Evolutionary conservation across 1,140 invertebrate species (phyloP), one percentile per base, ranked within the genome.

Genomic region (Cydia strobilella): DNA sequence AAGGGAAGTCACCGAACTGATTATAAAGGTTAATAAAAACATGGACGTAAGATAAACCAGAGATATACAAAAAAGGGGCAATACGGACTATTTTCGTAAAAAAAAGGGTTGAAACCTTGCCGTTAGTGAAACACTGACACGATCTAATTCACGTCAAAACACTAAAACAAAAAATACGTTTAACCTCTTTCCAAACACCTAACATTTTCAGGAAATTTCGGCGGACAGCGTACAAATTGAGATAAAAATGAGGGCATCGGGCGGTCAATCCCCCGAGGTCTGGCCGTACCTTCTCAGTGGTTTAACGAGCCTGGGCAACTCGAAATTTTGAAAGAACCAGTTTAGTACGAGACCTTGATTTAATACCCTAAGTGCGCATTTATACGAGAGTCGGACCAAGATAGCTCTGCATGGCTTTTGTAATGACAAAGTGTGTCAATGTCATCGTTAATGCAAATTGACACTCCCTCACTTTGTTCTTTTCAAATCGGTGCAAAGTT

Each of bases 231-330:
- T 85, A 84, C 83, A 85, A 87, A 89, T 88, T 86, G 84, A 78
- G 82, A 85, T 87, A 84, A 85, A 88, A 87, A 84, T 80, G 81
- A 77, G 82, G 81, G 83, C 81, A 80, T 80, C 77, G 75, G 76
- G 77, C 77, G 75, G 76, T 79, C 84, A 81, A 82, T 86, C 84
- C 82, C 25, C n/a, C 66, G 83, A 81, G 80, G 76, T 74, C 78
- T 81, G 76, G 75, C 75, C 73, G 59, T 59, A 78, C 75, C 77
- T 80, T 74, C 72, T 15, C 54, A 12, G 2, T 23, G 54, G 54
- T 23, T 3, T 7, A 59, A 23, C 48, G 48, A 18, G 48, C 6
- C 7, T 9, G 7, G 42, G n/a, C 42, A 45, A 2, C 13, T 18
- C n/a, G 48, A 18, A 18, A n/a, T 18, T n/a, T 51, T n/a, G 15